A percentile compares a stretch with the other conserved stretches of the same genome.
Evolutionary conservation across 2,797 vertebrate species (phyloP).

Genomic region (Malurus splendens): DNA sequence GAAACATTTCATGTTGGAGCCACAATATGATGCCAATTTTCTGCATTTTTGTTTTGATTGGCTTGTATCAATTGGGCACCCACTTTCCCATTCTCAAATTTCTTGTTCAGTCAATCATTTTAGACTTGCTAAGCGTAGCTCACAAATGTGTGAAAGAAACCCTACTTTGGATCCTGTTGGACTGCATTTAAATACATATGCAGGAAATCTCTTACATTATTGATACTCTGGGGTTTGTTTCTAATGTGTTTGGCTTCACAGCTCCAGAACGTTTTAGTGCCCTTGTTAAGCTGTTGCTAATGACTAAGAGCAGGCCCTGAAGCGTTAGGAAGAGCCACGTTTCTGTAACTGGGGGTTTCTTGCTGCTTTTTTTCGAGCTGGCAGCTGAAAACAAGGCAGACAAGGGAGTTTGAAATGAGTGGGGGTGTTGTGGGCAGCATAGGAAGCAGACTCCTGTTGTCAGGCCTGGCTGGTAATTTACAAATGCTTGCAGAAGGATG

Average conservation of each 20-base stretch:
- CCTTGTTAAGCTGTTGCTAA: background rate
- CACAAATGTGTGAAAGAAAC: background rate
- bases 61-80: background rate
- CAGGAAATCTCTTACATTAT: background rate
- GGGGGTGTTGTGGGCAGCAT: background rate
- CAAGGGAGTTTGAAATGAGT: background rate
- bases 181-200: background rate
- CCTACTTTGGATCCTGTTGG: background rate
- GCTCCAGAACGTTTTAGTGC: background rate
- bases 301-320: background rate
- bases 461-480: background rate
- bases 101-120: background rate
- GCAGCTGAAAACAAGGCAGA: background rate
- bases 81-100: background rate
- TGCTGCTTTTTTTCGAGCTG: constrained; percentile 5
- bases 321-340: background rate
- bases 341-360: background rate
- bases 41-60: background rate
- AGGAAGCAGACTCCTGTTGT: background rate
- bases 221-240: background rate
- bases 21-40: background rate
- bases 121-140: background rate
- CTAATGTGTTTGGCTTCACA: background rate
- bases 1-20: background rate
- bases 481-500: background rate